Percentiles rank a stretch among this genome's conserved stretches.
phyloP scores from a whole-genome alignment of 1,140 invertebrate species.

The Apis laboriosa region DNA sequence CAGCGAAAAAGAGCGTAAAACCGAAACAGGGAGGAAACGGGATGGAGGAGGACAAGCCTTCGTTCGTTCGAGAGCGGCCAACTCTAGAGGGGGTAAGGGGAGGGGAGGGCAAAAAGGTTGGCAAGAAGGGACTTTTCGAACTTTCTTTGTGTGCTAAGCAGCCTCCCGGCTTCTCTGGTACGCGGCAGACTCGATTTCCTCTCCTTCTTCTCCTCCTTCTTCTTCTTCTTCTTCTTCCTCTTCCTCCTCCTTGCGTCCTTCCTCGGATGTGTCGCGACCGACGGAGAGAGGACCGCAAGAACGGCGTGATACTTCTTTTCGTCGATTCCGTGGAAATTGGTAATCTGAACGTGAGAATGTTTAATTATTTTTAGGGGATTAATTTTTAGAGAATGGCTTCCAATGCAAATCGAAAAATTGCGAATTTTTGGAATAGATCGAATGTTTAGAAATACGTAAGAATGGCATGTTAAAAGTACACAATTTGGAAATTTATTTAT shows the following conservation, averaged over 20 bases:
- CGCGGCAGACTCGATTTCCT: constrained; percentile 39
- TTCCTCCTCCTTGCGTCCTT: constrained; percentile 42
- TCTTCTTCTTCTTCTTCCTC: constrained; percentile 18
- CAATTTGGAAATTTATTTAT: too few relatives aligned
- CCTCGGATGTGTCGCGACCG: constrained; percentile 38
- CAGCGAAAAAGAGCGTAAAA: constrained; percentile 58
- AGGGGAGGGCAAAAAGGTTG: constrained; percentile 64
- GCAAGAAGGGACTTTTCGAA: constrained; percentile 69
- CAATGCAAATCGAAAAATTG: too few relatives aligned
- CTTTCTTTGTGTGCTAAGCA: constrained; percentile 78
- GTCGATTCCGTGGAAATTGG: constrained; percentile 38
- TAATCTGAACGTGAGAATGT: constrained; percentile 46
- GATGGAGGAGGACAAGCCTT: constrained; percentile 42
- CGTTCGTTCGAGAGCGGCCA: constrained; percentile 46
- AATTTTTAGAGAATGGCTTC: too few relatives aligned
- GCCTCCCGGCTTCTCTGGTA: constrained; percentile 56
- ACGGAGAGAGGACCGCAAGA: constrained; percentile 46
- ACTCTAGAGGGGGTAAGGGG: constrained; percentile 40
- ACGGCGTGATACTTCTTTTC: constrained; percentile 44
- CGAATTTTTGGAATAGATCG: too few relatives aligned
- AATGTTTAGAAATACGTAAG: too few relatives aligned
- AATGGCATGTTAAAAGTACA: too few relatives aligned
- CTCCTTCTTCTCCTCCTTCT: constrained; percentile 39
- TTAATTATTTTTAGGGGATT: not conserved
- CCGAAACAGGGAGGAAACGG: constrained; percentile 32